These are phyloP conservation scores for Patella ulyssiponensis DNA, from an alignment of 2,888 invertebrate genomes.

Conservation along the genomic window DNA sequence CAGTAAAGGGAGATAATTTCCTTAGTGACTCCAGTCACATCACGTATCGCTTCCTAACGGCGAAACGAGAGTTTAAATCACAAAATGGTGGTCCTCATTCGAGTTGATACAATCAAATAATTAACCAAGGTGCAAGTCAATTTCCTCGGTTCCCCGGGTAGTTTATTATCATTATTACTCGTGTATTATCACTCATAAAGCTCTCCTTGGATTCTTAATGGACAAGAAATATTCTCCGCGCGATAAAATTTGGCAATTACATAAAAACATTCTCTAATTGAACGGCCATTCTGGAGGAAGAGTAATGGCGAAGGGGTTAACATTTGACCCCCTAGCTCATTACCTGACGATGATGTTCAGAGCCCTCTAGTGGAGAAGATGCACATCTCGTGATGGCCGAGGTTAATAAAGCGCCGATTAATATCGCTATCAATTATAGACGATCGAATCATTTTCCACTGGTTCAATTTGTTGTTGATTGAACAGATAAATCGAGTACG, in stretches of 20 bases:
- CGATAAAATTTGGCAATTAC: conserved; percentile 9
- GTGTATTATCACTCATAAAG: conserved; percentile 9
- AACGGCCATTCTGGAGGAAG: neutral
- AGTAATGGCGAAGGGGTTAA: neutral
- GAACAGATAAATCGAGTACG: conserved; percentile 4
- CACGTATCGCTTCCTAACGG: neutral
- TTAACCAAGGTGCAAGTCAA: conserved; percentile 12
- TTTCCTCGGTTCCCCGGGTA: neutral
- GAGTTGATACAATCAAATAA: conserved; percentile 7
- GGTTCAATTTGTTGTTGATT: conserved; percentile 5
- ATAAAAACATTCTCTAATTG: conserved; percentile 6
- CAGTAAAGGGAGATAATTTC: conserved; percentile 5
- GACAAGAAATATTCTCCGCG: neutral
- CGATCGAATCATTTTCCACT: conserved; percentile 3
- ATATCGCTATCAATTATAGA: conserved; percentile 2
- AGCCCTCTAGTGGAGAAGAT: neutral
- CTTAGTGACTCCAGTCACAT: neutral
- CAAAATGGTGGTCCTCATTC: conserved; percentile 3
- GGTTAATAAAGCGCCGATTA: conserved; percentile 5
- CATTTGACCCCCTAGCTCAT: neutral
- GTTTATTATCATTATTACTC: conserved; percentile 11
- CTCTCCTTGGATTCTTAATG: conserved; percentile 1
- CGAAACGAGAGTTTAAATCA: conserved; percentile 9
- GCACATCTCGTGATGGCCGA: neutral
- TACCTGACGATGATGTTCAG: no score